Conservation (phyloP, 2,113 vertebrate genomes). For the Poeciliopsis retropinna region DNA sequence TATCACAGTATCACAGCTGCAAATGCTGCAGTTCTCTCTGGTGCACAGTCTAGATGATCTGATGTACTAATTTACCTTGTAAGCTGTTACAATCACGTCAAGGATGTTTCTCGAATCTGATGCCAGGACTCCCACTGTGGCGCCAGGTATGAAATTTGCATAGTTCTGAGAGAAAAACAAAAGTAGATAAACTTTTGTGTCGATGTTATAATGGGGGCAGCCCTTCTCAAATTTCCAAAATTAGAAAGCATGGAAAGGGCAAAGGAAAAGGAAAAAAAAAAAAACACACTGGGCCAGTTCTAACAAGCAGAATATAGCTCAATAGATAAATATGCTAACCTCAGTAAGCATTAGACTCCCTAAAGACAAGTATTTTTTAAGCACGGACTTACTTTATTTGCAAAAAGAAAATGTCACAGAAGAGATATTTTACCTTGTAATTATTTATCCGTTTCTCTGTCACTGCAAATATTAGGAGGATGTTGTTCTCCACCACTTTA, state of each 20-base stretch:
- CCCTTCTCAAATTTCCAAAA: not conserved
- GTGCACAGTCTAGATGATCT: conserved; percentile 9
- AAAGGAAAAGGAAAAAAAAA: not conserved
- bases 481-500: conserved; percentile 94
- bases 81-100: conserved; percentile 92
- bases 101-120: conserved; percentile 92
- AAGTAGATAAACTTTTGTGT: conserved; percentile 23
- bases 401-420: not conserved
- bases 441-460: conserved; percentile 84
- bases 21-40: not conserved
- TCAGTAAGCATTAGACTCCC: conserved; percentile 21
- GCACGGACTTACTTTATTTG: not conserved
- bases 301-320: conserved; percentile 54
- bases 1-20: not conserved
- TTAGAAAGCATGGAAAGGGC: not conserved
- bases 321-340: conserved; percentile 48
- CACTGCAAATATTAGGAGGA: conserved; percentile 96
- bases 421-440: conserved; percentile 86
- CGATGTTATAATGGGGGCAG: conserved; percentile 17
- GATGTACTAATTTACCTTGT: conserved; percentile 84
- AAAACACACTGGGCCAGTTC: conserved; percentile 50
- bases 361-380: conserved; percentile 1
- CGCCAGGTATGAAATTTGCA: conserved; percentile 94
- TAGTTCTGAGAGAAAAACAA: conserved; percentile 85
- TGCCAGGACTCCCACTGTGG: conserved; percentile 89